phyloP scores from a whole-genome alignment of 2,797 vertebrate species.

The Leptatherina wallacei region DNA sequence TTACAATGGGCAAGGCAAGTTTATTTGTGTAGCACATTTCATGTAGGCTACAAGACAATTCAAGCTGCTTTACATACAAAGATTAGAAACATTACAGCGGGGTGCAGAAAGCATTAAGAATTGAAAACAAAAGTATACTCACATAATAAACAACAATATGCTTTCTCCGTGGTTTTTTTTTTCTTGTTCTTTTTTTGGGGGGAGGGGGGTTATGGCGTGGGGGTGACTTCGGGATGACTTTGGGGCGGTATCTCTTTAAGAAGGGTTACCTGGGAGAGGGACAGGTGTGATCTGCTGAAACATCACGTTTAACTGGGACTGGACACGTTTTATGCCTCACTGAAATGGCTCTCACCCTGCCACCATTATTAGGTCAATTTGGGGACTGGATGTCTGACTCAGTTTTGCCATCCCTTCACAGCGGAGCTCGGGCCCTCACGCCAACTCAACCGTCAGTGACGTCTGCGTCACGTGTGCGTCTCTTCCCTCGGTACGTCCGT shows the following conservation, averaged over 20 bases:
- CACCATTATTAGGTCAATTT: conserved; percentile 8
- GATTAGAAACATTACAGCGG: too few species aligned
- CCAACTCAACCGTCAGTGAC: conserved; percentile 83
- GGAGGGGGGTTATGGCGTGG: too few species aligned
- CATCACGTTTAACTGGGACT: conserved; percentile 7
- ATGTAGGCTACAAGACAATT: too few species aligned
- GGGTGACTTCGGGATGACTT: background rate
- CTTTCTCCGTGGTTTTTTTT: background rate
- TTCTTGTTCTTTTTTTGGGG: background rate
- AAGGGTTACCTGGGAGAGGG: conserved; percentile 66
- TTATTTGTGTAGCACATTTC: too few species aligned
- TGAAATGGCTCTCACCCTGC: background rate
- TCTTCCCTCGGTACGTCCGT: conserved; percentile 82
- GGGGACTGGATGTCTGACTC: conserved; percentile 46
- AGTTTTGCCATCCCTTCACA: conserved; percentile 35
- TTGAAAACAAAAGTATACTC: too few species aligned
- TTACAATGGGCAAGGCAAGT: too few species aligned
- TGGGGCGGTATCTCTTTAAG: conserved; percentile 66
- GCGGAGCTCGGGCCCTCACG: conserved; percentile 74
- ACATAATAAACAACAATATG: background rate
- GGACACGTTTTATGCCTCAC: too few species aligned
- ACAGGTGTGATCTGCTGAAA: conserved; percentile 64
- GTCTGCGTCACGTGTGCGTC: conserved; percentile 83
- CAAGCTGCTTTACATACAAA: too few species aligned
- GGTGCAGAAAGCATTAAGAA: too few species aligned